These are phyloP conservation scores for Syngnathus floridae DNA, from an alignment of 2,113 vertebrate genomes.

Conservation along the genomic window DNA sequence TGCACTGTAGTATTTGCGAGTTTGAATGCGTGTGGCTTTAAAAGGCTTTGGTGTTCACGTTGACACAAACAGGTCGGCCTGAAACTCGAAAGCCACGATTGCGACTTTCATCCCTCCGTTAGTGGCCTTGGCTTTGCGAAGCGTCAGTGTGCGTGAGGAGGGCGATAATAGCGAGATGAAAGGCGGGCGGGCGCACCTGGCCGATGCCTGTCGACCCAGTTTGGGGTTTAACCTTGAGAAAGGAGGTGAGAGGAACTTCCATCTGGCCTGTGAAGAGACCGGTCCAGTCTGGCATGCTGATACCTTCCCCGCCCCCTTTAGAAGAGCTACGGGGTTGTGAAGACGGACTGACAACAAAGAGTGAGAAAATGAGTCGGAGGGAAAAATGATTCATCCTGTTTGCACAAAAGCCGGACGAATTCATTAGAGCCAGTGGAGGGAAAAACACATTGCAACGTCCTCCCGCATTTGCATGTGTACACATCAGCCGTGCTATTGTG, in stretches of 20 bases:
- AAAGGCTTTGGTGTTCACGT: neutral
- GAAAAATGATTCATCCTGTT: constrained; percentile 31
- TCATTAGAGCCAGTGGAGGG: neutral
- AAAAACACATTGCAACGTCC: constrained; percentile 7
- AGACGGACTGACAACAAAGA: constrained; percentile 31
- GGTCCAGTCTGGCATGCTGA: constrained; percentile 51
- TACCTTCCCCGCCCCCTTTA: constrained; percentile 13
- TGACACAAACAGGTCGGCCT: constrained; percentile 20
- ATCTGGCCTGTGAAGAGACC: constrained; percentile 50
- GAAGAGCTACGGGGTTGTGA: constrained; percentile 36
- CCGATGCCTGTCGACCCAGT: constrained; percentile 15
- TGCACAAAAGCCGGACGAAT: constrained; percentile 24
- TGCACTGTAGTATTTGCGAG: too few species aligned
- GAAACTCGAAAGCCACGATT: constrained; percentile 35
- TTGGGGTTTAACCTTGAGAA: constrained; percentile 53
- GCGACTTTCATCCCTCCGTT: constrained; percentile 1
- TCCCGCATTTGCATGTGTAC: neutral
- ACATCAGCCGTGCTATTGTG: constrained; percentile 14
- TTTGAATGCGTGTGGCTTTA: too few species aligned
- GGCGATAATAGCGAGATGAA: constrained; percentile 27
- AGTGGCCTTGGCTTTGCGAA: constrained; percentile 11
- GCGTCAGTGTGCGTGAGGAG: constrained; percentile 23
- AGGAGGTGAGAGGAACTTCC: constrained; percentile 41
- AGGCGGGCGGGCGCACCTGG: constrained; percentile 26
- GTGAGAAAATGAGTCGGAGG: constrained; percentile 39